A percentile compares a stretch with the other conserved stretches of the same genome.
phyloP scores from a whole-genome alignment of 2,888 invertebrate species.

The Metallyticus violacea region DNA sequence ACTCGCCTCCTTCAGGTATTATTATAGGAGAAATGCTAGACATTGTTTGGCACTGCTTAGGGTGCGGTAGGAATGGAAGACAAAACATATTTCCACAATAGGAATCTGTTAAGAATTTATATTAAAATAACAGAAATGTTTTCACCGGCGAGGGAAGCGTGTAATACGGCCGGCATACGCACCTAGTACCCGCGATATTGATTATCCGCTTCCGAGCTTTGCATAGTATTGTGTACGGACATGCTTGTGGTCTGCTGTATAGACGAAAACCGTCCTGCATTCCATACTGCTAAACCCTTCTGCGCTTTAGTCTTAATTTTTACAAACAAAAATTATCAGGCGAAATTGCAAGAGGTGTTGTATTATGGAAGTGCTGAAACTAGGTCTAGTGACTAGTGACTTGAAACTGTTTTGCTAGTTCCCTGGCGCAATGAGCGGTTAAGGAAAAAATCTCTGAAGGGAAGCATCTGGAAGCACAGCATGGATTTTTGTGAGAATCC shows the following conservation, averaged over 20 bases:
- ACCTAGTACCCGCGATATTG: background rate
- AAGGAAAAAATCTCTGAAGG: no score
- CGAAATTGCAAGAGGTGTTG: background rate
- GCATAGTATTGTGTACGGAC: background rate
- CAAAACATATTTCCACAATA: background rate
- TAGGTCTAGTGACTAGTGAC: no score
- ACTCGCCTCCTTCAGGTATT: background rate
- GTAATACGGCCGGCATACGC: background rate
- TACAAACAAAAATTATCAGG: background rate
- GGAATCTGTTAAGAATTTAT: conserved; percentile 7
- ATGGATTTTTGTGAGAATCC: no score
- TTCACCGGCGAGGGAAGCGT: background rate
- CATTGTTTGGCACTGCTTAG: no score
- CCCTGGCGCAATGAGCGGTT: no score
- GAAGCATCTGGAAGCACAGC: no score
- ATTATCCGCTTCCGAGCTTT: background rate
- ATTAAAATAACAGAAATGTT: conserved; percentile 9
- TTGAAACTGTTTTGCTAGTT: no score
- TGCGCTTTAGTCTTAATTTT: background rate
- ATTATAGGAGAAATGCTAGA: background rate
- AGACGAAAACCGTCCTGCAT: background rate
- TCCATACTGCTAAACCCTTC: background rate
- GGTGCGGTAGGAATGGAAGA: background rate
- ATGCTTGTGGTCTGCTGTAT: background rate
- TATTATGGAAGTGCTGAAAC: background rate